phyloP scores from a whole-genome alignment of 1,140 invertebrate genomes.

The Drosophila pruinosa region DNA sequence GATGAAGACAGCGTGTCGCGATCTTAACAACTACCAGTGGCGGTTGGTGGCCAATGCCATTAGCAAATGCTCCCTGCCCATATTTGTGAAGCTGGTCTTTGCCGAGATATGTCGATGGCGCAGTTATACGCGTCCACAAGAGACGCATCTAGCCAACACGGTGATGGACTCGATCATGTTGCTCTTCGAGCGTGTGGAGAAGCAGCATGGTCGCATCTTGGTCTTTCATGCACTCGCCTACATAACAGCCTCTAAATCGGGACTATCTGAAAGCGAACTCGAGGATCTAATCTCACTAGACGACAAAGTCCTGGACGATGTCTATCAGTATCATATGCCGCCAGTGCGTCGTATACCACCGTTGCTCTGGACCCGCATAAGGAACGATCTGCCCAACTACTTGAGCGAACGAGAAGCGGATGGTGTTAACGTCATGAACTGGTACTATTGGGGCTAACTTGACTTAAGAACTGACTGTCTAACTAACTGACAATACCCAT shows the following conservation, averaged over 20 bases:
- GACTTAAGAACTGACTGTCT: neutral
- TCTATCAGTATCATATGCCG: slow-evolving; percentile 99
- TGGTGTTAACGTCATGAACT: slow-evolving; percentile 98
- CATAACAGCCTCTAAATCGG: slow-evolving; percentile 96
- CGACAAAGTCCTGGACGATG: slow-evolving; percentile 97
- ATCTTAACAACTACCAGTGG: slow-evolving; percentile 97
- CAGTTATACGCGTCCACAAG: slow-evolving; percentile 96
- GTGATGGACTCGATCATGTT: slow-evolving; percentile 99
- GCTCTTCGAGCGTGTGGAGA: slow-evolving; percentile 97
- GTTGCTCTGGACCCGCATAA: slow-evolving; percentile 96
- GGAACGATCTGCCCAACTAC: slow-evolving; percentile 97
- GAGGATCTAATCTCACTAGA: slow-evolving; percentile 97
- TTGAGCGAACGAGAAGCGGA: slow-evolving; percentile 97
- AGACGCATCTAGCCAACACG: slow-evolving; percentile 95
- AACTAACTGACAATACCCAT: neutral
- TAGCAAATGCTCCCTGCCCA: slow-evolving; percentile 96
- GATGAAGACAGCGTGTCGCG: slow-evolving; percentile 95
- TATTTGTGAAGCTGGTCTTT: slow-evolving; percentile 98
- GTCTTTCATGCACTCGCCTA: slow-evolving; percentile 97
- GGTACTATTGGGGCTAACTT: slow-evolving; percentile 86
- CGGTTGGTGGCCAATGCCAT: slow-evolving; percentile 96
- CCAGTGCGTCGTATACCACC: slow-evolving; percentile 97
- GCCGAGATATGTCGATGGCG: slow-evolving; percentile 98
- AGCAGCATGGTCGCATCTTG: slow-evolving; percentile 95
- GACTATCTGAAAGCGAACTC: slow-evolving; percentile 95